Percentiles rank a stretch among this genome's conserved stretches.
These are phyloP conservation scores for Saimiri boliviensis DNA, from an alignment of 2,113 vertebrate genomes.

Conservation along the genomic window DNA sequence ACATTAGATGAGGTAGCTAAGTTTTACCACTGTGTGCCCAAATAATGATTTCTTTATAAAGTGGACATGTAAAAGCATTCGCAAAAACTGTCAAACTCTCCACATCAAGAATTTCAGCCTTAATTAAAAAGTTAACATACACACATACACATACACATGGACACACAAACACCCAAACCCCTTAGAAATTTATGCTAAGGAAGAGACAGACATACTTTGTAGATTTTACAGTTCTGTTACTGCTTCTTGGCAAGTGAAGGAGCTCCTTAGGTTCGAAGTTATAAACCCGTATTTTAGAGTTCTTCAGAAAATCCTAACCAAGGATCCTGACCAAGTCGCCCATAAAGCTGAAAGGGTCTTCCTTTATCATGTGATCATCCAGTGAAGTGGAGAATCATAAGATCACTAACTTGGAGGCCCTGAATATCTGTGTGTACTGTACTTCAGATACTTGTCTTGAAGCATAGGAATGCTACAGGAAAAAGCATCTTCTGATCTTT, in stretches of 20 bases:
- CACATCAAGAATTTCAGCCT: background rate
- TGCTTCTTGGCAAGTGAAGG: background rate
- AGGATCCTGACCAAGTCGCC: background rate
- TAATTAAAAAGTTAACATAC: background rate
- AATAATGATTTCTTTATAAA: constrained; percentile 39
- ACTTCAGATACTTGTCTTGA: background rate
- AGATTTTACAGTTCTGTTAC: background rate
- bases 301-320: constrained; percentile 12
- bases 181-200: background rate
- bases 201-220: background rate
- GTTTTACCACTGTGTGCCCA: background rate
- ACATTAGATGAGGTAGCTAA: background rate
- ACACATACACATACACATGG: background rate
- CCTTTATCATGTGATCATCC: background rate
- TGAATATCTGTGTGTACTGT: too few relatives aligned
- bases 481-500: background rate
- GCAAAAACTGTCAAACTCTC: background rate
- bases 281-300: background rate
- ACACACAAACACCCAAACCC: background rate
- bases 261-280: background rate
- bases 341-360: background rate
- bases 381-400: background rate
- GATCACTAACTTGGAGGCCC: too few relatives aligned
- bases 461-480: background rate
- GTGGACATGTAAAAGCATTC: background rate